phyloP scores from a whole-genome alignment of 1,140 invertebrate genomes.

The Paracyclopina nana region DNA sequence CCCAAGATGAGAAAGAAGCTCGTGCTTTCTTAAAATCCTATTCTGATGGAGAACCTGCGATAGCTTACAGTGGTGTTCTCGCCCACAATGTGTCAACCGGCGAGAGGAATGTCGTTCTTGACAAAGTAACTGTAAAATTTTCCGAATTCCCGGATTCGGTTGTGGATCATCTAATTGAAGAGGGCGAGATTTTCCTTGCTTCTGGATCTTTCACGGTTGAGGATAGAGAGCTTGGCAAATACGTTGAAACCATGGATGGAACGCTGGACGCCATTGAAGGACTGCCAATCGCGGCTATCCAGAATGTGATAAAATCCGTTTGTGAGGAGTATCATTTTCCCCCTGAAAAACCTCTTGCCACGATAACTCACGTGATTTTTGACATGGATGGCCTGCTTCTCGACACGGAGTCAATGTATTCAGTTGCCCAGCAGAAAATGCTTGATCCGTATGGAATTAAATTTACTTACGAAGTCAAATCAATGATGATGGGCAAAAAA shows the following conservation, averaged over 20 bases:
- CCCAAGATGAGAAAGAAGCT: not conserved
- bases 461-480: not conserved
- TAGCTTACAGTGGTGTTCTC: not conserved
- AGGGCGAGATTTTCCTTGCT: not conserved
- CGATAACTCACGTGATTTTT: not conserved
- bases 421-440: not conserved
- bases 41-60: not conserved
- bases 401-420: not conserved
- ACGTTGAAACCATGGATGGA: not conserved
- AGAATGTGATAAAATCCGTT: not conserved
- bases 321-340: not conserved
- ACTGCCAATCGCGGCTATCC: not conserved
- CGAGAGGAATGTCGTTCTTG: not conserved
- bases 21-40: not conserved
- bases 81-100: not conserved
- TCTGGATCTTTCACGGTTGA: not conserved
- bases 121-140: not conserved
- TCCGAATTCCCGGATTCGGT: not conserved
- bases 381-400: conserved; percentile 7
- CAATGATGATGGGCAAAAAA: not conserved
- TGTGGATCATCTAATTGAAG: not conserved
- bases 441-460: not conserved
- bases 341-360: not conserved
- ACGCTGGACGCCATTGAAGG: not conserved
- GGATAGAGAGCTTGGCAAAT: not conserved